Evolutionary conservation across 1,140 invertebrate genomes (phyloP).

Genomic region (Chironomus tepperi): DNA sequence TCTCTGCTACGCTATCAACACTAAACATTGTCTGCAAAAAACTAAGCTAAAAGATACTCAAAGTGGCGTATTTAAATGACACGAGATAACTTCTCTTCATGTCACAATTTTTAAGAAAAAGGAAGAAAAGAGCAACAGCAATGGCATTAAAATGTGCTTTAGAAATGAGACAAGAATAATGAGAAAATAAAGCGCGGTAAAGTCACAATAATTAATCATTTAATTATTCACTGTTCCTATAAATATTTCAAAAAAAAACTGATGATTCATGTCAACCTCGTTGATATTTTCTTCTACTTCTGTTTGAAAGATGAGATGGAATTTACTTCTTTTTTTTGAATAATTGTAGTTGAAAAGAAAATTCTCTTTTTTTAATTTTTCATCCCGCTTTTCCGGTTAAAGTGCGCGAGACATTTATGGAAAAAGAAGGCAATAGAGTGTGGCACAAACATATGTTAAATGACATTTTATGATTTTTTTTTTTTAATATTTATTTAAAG

Average conservation of each 20-base stretch:
- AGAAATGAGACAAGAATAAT: background rate
- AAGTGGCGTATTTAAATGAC: too few species aligned
- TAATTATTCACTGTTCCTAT: background rate
- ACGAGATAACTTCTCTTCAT: background rate
- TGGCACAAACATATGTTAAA: slow-evolving; percentile 17
- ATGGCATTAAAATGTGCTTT: slow-evolving; percentile 13
- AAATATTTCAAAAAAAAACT: too few species aligned
- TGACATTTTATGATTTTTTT: slow-evolving; percentile 22
- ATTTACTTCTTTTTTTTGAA: background rate
- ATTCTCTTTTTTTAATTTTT: too few species aligned
- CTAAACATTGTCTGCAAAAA: too few species aligned
- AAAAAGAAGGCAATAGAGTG: background rate
- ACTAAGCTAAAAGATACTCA: too few species aligned
- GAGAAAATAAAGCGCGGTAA: background rate
- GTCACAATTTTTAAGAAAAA: background rate
- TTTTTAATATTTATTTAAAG: background rate
- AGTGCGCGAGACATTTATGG: background rate
- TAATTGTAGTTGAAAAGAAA: background rate
- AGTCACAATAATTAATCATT: slow-evolving; percentile 23
- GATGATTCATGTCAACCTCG: background rate
- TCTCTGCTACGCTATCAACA: too few species aligned
- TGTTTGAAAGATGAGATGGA: slow-evolving; percentile 6
- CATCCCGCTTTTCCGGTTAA: background rate
- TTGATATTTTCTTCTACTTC: background rate
- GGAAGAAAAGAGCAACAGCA: background rate